Evolutionary conservation across 1,140 invertebrate genomes (phyloP).

Genomic region (Drosophila punjabiensis): DNA sequence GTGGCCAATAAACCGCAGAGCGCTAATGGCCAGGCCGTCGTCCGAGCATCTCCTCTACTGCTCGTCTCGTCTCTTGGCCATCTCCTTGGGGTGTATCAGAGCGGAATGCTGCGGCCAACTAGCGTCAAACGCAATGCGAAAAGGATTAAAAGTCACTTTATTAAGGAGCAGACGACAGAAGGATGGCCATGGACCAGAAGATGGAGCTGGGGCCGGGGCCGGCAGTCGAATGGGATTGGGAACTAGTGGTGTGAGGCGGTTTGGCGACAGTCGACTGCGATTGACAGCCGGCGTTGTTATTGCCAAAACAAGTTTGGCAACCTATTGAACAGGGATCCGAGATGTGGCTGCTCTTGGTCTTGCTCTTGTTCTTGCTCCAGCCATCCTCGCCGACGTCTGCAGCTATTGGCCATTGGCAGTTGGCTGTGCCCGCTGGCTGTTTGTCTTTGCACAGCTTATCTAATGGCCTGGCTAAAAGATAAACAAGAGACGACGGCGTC

Average conservation of each 20-base stretch:
- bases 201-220: not conserved
- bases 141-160: conserved; percentile 84
- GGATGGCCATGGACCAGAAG: conserved; percentile 12
- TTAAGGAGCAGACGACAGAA: conserved; percentile 60
- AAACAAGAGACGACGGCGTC: conserved; percentile 68
- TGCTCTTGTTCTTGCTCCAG: conserved; percentile 24
- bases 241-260: not conserved
- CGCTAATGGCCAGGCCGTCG: conserved; percentile 62
- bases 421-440: conserved; percentile 57
- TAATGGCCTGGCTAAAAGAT: conserved; percentile 76
- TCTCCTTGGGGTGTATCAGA: conserved; percentile 34
- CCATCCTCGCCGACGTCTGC: conserved; percentile 35
- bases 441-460: conserved; percentile 77
- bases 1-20: conserved; percentile 78
- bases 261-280: conserved; percentile 38
- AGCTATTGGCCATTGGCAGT: conserved; percentile 42
- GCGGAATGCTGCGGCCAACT: conserved; percentile 60
- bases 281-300: conserved; percentile 61
- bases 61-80: not conserved
- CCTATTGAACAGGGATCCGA: conserved; percentile 55
- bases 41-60: not conserved
- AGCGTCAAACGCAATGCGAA: conserved; percentile 80
- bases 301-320: conserved; percentile 69
- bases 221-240: conserved; percentile 5
- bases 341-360: conserved; percentile 29